Evolutionary conservation across 2,888 invertebrate species (phyloP), one percentile per base, ranked within the genome.

Genomic region (Ophion costatus): DNA sequence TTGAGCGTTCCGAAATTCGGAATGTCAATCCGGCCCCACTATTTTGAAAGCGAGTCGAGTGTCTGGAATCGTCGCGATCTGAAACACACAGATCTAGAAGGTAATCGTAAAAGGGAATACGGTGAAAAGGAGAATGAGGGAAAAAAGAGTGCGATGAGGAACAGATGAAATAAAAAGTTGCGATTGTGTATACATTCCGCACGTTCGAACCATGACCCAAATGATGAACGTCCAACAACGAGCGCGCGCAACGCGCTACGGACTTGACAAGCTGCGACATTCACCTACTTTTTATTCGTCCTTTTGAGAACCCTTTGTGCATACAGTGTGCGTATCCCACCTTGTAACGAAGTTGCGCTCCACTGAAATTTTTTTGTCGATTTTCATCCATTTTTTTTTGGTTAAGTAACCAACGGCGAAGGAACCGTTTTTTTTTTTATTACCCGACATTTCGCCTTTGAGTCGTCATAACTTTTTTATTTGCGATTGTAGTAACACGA

Each of bases 161-260:
- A 74, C 38, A 10, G 33, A 74, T 2, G 38, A 73, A 73, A 73
- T 10, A 10, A 66, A 51, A 73, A 57, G 45, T 38, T 67, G 29
- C 24, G 42, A 22, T 45, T 11, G 4, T 5, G 63, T 63, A 74
- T 38, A 84, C 57, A 84, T 81, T 81, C 51, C 45, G 80, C 80
- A 76, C 82, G 84, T 71, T 71, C 64, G 78, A 88, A 67, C 90
- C 89, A 56, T 91, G 90, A 91, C 90, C 89, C 86, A 90, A 87
- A 89, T 91, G 56, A n/a, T 56, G 14, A 56, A 14, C n/a, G 56
- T 56, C 14, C 56, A n/a, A 56, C 56, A 56, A 56, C 56, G 2
- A n/a, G 56, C 17, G n/a, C 56, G 14, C 56, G 56, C n/a, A 38
- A 38, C 38, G 14, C 11, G 51, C 11, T 56, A 17, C 56, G 56